Evolutionary conservation across 2,113 vertebrate species (phyloP), one percentile per base, ranked within the genome.

Genomic region (Toxotes jaculatrix): DNA sequence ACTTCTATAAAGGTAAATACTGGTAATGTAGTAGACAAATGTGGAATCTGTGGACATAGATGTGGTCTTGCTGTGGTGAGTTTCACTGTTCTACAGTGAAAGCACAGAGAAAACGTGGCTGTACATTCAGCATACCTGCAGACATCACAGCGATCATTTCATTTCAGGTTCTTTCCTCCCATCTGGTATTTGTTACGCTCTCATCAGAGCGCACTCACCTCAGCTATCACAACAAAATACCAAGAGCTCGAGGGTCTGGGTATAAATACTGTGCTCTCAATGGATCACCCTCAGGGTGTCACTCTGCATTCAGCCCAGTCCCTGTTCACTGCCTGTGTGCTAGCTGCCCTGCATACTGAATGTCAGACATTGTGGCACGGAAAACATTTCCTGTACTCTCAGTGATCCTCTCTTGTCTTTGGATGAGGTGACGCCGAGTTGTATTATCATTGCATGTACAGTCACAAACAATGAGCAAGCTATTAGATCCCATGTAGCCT

Each of bases 301-400:
- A 82, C 88, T 92, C 89, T 90, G 89, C 87, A 91, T 92, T 90
- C 88, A 92, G 1, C 16, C 77, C 72, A 5, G 38, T 63, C 49
- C 34, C 75, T 53, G 72, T 45, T 64, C 40, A 7, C 79, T 74
- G 82, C 71, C 68, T 65, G 82, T 42, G 74, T 21, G 74, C 87
- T 55, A 8, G 76, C 90, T 82, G 77, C 77, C 78, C 88, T 90
- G 91, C 90, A 92, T 93, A 89, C 90, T 85, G 88, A 93, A 74
- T 51, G 49, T 55, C 61, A 43, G 70, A 68, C 73, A 88, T 40
- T 73, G 75, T 77, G 66, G 47, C 73, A 62, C 55, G 74, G 59
- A 59, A 71, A 89, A 78, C 85, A 67, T 78, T 77, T 78, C 74
- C 83, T 82, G 77, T 72, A 31, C 32, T 62, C 60, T 19, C 53